These are phyloP conservation scores for Diplolepis rosae DNA, from an alignment of 2,888 invertebrate species.

Conservation along the genomic window DNA sequence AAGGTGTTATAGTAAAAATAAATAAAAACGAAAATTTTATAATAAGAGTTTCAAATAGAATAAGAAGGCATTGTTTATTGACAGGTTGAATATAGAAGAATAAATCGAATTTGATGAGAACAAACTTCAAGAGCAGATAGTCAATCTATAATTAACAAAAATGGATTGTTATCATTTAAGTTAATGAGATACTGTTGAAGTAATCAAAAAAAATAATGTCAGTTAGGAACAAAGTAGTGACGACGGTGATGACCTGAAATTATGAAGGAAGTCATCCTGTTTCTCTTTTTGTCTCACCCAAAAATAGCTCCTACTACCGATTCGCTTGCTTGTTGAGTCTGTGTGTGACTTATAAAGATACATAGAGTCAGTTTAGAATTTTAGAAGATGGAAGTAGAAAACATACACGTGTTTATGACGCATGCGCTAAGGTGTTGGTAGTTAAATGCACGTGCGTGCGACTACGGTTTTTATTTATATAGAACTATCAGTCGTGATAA, in stretches of 20 bases:
- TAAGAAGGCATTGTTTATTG: no score
- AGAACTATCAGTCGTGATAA: not conserved
- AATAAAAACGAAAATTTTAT: no score
- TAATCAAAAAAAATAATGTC: slow-evolving; percentile 1
- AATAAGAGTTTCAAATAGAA: no score
- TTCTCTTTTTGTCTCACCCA: slow-evolving; percentile 64
- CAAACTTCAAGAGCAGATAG: no score
- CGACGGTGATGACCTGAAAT: slow-evolving; percentile 61
- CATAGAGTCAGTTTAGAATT: not conserved
- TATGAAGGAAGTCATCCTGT: slow-evolving; percentile 65
- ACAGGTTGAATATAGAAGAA: no score
- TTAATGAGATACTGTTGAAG: no score
- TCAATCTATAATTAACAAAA: no score
- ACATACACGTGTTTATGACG: slow-evolving; percentile 9
- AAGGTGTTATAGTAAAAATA: not conserved
- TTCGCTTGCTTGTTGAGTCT: slow-evolving; percentile 38
- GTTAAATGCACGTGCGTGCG: slow-evolving; percentile 8
- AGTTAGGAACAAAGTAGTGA: slow-evolving; percentile 27
- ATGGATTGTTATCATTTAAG: no score
- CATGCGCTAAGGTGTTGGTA: slow-evolving; percentile 17
- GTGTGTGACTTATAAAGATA: slow-evolving; percentile 9
- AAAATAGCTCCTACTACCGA: slow-evolving; percentile 61
- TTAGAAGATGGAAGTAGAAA: not conserved
- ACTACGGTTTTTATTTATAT: slow-evolving; percentile 5
- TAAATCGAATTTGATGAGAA: no score